These are phyloP conservation scores for Hyles lineata DNA, from an alignment of 2,888 invertebrate genomes.

Conservation along the genomic window DNA sequence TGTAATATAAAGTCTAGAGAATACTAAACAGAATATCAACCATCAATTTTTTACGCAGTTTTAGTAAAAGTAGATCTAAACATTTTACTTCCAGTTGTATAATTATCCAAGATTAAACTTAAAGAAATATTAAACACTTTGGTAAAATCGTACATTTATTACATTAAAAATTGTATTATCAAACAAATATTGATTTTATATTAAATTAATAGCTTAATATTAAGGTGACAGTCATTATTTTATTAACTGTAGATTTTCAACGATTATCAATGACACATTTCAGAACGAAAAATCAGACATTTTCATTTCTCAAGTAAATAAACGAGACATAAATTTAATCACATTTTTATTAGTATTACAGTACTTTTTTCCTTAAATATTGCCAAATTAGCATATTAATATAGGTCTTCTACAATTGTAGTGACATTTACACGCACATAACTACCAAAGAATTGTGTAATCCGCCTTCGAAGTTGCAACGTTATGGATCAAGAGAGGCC, in stretches of 20 bases:
- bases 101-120: too few species aligned
- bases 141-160: too few species aligned
- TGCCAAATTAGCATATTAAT: background rate
- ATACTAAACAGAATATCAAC: too few species aligned
- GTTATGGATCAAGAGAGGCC: conserved; percentile 77
- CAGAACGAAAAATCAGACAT: conserved; percentile 52
- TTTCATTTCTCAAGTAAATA: conserved; percentile 57
- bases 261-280: conserved; percentile 33
- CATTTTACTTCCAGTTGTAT: too few species aligned
- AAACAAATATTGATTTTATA: too few species aligned
- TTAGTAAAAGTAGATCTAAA: too few species aligned
- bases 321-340: conserved; percentile 43
- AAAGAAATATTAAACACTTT: too few species aligned
- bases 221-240: background rate
- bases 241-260: background rate
- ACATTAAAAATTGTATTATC: too few species aligned
- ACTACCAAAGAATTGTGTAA: conserved; percentile 19
- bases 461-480: conserved; percentile 31
- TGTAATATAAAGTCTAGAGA: too few species aligned
- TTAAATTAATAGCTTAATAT: too few species aligned
- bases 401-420: conserved; percentile 1
- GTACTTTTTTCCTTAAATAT: conserved; percentile 23
- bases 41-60: too few species aligned
- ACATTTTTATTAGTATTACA: conserved; percentile 36
- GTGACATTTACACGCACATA: conserved; percentile 10